phyloP scores from a whole-genome alignment of 2,888 invertebrate species.

The Osmoderma eremita region DNA sequence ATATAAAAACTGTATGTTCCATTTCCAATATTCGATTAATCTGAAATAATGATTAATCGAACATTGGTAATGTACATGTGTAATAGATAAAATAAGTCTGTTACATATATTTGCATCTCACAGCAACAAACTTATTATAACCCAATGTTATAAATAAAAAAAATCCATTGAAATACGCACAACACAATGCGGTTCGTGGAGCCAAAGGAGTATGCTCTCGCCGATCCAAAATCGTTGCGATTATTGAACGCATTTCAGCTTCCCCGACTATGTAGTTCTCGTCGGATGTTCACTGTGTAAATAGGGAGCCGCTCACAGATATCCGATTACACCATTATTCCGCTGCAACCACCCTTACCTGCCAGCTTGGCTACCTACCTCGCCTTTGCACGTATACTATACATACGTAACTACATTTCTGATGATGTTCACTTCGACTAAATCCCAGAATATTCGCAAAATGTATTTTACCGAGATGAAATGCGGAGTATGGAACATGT shows the following conservation, averaged over 20 bases:
- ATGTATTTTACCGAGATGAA: neutral
- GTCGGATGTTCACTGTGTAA: constrained; percentile 56
- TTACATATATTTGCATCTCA: too few relatives aligned
- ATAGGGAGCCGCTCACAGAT: constrained; percentile 60
- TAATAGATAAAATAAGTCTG: too few relatives aligned
- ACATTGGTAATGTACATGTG: too few relatives aligned
- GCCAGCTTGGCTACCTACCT: constrained; percentile 49
- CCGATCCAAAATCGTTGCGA: constrained; percentile 37
- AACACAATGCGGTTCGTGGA: constrained; percentile 10
- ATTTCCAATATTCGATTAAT: too few relatives aligned
- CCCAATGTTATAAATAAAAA: constrained; percentile 7
- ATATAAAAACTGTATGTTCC: too few relatives aligned
- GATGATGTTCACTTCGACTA: constrained; percentile 48
- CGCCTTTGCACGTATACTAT: constrained; percentile 44
- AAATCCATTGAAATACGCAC: constrained; percentile 1
- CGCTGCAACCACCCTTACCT: constrained; percentile 59
- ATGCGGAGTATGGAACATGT: too few relatives aligned
- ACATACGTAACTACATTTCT: constrained; percentile 36
- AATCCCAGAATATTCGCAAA: constrained; percentile 18
- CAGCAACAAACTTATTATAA: neutral
- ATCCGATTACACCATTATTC: constrained; percentile 61
- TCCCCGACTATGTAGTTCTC: constrained; percentile 49
- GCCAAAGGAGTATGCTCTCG: constrained; percentile 16
- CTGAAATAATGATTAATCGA: too few relatives aligned
- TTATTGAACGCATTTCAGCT: constrained; percentile 46